A percentile compares a stretch with the other conserved stretches of the same genome.
Conservation (phyloP, 2,888 invertebrate genomes). For the Julus scandinavius region DNA sequence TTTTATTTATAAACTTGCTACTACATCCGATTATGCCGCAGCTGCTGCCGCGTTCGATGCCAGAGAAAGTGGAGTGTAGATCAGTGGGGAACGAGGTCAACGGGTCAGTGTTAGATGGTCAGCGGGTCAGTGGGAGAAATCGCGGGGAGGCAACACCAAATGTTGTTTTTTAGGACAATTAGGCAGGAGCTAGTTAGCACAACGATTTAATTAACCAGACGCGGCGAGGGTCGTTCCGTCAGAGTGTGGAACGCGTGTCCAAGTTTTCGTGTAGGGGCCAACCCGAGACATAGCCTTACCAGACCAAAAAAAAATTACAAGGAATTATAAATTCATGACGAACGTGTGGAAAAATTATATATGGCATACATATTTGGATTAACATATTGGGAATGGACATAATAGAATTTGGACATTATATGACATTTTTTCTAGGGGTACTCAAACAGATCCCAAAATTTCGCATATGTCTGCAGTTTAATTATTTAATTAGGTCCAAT, state of each 20-base stretch:
- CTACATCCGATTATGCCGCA: not conserved
- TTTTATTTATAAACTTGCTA: not conserved
- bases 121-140: slow-evolving; percentile 50
- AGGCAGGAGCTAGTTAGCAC: not conserved
- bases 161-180: not conserved
- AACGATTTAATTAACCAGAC: not conserved
- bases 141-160: not conserved
- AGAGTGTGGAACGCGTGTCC: not conserved
- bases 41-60: not conserved
- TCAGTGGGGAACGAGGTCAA: slow-evolving; percentile 49
- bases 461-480: no score
- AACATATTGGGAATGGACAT: no score
- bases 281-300: no score
- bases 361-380: no score
- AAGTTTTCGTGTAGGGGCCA: no score
- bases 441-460: no score
- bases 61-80: slow-evolving; percentile 50
- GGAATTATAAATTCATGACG: no score
- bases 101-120: slow-evolving; percentile 50
- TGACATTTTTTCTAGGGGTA: no score
- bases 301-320: no score
- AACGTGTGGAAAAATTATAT: no score
- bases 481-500: no score
- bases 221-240: not conserved
- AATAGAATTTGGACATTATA: no score